Percentiles rank a stretch among this genome's conserved stretches.
Conservation (phyloP, 2,113 vertebrate genomes). For the Cairina moschata region DNA sequence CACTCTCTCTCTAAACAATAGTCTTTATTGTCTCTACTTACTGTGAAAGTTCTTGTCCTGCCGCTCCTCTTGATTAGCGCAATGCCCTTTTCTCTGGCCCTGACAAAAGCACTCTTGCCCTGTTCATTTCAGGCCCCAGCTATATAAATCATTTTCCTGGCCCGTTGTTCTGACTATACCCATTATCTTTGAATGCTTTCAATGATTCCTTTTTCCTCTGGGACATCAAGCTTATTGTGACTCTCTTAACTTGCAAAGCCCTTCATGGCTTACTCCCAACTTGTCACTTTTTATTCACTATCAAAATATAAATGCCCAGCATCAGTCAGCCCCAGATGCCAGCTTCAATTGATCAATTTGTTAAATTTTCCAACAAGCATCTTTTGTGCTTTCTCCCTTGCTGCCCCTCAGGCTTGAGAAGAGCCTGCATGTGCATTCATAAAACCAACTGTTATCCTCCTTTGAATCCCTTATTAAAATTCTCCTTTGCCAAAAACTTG, state of each 20-base stretch:
- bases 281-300: constrained; percentile 70
- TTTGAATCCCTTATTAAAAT: constrained; percentile 64
- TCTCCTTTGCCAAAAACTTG: constrained; percentile 60
- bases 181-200: constrained; percentile 58
- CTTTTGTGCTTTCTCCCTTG: constrained; percentile 70
- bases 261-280: constrained; percentile 66
- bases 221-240: constrained; percentile 64
- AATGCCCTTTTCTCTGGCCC: constrained; percentile 32
- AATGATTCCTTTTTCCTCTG: constrained; percentile 59
- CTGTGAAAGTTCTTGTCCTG: constrained; percentile 26
- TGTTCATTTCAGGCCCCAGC: constrained; percentile 22
- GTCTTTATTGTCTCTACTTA: constrained; percentile 22
- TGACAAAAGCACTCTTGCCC: constrained; percentile 42
- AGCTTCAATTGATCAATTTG: constrained; percentile 71
- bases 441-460: constrained; percentile 63
- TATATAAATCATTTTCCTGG: constrained; percentile 60
- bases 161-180: constrained; percentile 46
- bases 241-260: constrained; percentile 66
- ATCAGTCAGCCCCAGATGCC: constrained; percentile 60
- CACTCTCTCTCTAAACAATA: not conserved
- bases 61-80: not conserved
- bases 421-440: constrained; percentile 59
- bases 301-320: constrained; percentile 68
- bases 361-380: constrained; percentile 70
- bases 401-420: constrained; percentile 65